Conservation (phyloP, 2,888 invertebrate species). For the Polylopha cassiicola region DNA sequence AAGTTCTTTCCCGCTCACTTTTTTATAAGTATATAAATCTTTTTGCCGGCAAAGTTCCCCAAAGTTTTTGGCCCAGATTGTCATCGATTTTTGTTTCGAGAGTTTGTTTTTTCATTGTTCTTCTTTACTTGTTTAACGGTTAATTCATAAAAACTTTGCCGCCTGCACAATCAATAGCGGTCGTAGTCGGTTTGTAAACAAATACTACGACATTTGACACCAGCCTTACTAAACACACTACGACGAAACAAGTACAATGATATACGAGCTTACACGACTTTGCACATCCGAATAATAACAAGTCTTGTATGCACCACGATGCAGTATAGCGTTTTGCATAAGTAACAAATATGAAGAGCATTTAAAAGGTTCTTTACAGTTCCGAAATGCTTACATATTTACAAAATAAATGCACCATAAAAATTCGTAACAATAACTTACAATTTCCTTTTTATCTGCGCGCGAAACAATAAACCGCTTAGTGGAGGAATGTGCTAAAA, state of each 20-base stretch:
- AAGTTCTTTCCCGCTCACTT: conserved; percentile 74
- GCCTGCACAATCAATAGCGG: conserved; percentile 69
- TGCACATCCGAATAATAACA: too few species aligned
- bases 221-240: neutral
- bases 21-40: conserved; percentile 78
- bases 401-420: conserved; percentile 6
- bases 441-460: conserved; percentile 44
- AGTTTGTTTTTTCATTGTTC: conserved; percentile 78
- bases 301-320: too few species aligned
- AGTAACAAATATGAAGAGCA: too few species aligned
- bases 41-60: conserved; percentile 73
- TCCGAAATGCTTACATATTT: too few species aligned
- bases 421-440: conserved; percentile 34
- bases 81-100: conserved; percentile 79
- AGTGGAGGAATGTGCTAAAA: conserved; percentile 34
- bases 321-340: too few species aligned
- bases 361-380: too few species aligned
- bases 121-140: conserved; percentile 78
- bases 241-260: neutral
- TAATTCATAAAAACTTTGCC: conserved; percentile 77
- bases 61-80: conserved; percentile 78
- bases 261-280: too few species aligned
- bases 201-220: conserved; percentile 25
- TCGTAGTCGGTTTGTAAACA: conserved; percentile 65
- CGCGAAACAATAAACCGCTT: conserved; percentile 56